Evolutionary conservation across 2,797 vertebrate species (phyloP).

Genomic region (Naso thynnoides): DNA sequence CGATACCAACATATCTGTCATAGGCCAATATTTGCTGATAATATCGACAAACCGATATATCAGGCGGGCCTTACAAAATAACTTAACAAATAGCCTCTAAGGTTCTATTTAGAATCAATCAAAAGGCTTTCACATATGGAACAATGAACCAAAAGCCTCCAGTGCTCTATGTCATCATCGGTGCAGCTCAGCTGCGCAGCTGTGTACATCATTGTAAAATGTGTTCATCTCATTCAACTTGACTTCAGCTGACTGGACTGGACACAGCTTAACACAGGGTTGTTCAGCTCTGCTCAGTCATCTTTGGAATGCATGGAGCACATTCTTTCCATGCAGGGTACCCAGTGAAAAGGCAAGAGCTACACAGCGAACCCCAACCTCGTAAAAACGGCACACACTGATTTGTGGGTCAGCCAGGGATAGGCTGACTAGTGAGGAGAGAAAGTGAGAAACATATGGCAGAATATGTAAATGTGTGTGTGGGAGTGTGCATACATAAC

Average conservation of each 20-base stretch:
- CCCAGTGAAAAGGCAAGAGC: conserved; percentile 46
- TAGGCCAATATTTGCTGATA: no score
- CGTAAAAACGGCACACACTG: conserved; percentile 37
- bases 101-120: neutral
- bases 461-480: conserved; percentile 8
- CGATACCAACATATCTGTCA: no score
- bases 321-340: conserved; percentile 75
- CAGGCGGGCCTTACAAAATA: no score
- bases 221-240: conserved; percentile 63
- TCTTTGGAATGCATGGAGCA: conserved; percentile 72
- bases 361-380: conserved; percentile 33
- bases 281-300: conserved; percentile 68
- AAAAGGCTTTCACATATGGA: neutral
- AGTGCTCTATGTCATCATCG: conserved; percentile 25
- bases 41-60: no score
- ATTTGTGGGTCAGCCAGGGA: conserved; percentile 53
- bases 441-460: conserved; percentile 43
- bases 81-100: neutral
- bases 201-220: conserved; percentile 55
- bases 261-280: conserved; percentile 64
- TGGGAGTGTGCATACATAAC: conserved; percentile 5
- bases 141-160: conserved; percentile 14
- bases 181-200: conserved; percentile 51
- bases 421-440: conserved; percentile 41
- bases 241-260: conserved; percentile 65